Conservation (phyloP, 2,888 invertebrate genomes). For the Asteroscopus sphinx region DNA sequence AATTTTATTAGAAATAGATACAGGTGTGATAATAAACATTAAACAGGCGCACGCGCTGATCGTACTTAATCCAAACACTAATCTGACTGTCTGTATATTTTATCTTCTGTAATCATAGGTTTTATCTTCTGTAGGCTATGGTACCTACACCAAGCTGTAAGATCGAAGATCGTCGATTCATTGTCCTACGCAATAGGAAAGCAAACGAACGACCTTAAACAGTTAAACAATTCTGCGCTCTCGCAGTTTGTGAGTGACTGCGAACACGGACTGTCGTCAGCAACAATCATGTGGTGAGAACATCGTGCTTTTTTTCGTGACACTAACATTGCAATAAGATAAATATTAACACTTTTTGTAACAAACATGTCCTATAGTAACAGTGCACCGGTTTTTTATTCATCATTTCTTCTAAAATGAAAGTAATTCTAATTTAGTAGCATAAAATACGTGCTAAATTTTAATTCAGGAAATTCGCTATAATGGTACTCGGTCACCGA, state of each 20-base stretch:
- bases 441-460: neutral
- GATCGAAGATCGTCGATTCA: slow-evolving; percentile 40
- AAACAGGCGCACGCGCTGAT: neutral
- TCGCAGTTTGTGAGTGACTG: slow-evolving; percentile 55
- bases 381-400: neutral
- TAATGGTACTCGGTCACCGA: too few relatives aligned
- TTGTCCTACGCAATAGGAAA: slow-evolving; percentile 46
- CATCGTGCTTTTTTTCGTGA: slow-evolving; percentile 21
- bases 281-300: slow-evolving; percentile 58
- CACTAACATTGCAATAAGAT: slow-evolving; percentile 3
- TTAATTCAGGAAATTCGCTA: too few relatives aligned
- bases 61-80: slow-evolving; percentile 20
- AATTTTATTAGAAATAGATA: too few relatives aligned
- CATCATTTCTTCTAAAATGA: neutral
- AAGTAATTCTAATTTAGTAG: neutral
- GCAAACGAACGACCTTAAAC: slow-evolving; percentile 53
- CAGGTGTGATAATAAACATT: neutral
- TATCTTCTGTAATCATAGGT: slow-evolving; percentile 15
- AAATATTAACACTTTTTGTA: neutral
- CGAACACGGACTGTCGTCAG: slow-evolving; percentile 49
- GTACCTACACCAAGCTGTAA: slow-evolving; percentile 32
- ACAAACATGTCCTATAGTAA: neutral
- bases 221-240: slow-evolving; percentile 46
- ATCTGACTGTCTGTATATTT: slow-evolving; percentile 7
- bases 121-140: slow-evolving; percentile 28